Evolutionary conservation across 2,797 vertebrate genomes (phyloP).

Genomic region (Pipistrellus nathusii): DNA sequence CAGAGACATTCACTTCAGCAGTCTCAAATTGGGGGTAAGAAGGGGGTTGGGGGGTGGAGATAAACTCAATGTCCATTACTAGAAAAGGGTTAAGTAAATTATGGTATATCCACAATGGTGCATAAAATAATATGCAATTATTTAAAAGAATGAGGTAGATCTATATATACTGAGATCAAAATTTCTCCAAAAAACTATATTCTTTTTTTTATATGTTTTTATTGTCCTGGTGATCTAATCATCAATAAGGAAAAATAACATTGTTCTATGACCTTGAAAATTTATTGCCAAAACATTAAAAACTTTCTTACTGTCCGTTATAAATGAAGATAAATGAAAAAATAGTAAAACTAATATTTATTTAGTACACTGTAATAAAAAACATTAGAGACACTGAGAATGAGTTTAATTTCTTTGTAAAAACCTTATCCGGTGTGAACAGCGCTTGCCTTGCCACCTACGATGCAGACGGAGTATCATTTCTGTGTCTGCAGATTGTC

Average conservation of each 20-base stretch:
- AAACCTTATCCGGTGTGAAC: background rate
- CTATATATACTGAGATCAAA: slow-evolving; percentile 15
- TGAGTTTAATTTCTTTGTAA: background rate
- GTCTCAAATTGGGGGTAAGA: background rate
- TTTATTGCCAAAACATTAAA: slow-evolving; percentile 16
- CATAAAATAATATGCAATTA: background rate
- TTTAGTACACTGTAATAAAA: background rate
- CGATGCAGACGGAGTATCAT: background rate
- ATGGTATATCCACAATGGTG: background rate
- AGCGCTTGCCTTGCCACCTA: accelerated
- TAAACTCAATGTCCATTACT: slow-evolving; percentile 5
- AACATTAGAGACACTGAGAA: background rate
- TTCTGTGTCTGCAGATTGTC: background rate
- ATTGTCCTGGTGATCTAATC: background rate
- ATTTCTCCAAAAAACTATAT: background rate
- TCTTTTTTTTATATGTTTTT: background rate
- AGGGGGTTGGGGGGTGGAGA: background rate
- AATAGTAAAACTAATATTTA: background rate
- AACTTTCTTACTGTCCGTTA: background rate
- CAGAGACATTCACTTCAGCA: background rate
- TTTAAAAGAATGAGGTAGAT: background rate
- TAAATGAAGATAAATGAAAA: slow-evolving; percentile 50
- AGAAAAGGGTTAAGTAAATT: background rate
- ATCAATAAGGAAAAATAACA: background rate
- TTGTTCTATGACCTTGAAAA: slow-evolving; percentile 45